phyloP scores from a whole-genome alignment of 2,113 vertebrate species.

The Hypomesus transpacificus region DNA sequence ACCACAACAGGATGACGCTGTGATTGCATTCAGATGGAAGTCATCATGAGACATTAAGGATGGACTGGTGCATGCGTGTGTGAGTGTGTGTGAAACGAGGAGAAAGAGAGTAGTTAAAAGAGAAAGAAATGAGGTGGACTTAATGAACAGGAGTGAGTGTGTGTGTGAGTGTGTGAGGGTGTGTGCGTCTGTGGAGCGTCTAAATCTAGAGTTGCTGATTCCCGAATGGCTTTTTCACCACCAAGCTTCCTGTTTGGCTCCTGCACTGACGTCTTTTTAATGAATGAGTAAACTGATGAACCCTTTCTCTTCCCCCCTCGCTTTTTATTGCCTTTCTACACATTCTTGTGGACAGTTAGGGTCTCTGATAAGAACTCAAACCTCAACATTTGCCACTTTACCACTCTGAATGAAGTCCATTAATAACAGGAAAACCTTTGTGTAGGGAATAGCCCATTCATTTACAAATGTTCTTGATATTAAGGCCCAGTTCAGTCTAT shows the following conservation, averaged over 20 bases:
- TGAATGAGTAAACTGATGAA: slow-evolving; percentile 23
- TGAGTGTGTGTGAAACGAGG: background rate
- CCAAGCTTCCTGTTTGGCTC: slow-evolving; percentile 35
- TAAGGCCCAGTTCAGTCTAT: too few species aligned
- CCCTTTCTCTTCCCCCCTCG: slow-evolving; percentile 12
- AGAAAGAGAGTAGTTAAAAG: background rate
- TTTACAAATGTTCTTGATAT: too few species aligned
- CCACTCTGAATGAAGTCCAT: too few species aligned
- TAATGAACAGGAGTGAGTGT: background rate
- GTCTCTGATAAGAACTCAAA: too few species aligned
- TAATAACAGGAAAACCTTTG: too few species aligned
- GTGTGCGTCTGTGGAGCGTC: background rate
- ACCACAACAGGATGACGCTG: slow-evolving; percentile 22
- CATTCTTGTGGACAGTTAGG: background rate
- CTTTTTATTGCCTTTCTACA: slow-evolving; percentile 20
- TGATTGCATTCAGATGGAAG: slow-evolving; percentile 41
- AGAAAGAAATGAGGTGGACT: too few species aligned
- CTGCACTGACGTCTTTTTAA: slow-evolving; percentile 26
- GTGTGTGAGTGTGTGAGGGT: background rate
- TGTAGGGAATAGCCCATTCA: too few species aligned
- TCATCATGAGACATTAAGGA: slow-evolving; percentile 24
- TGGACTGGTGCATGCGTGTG: slow-evolving; percentile 9
- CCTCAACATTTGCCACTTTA: too few species aligned
- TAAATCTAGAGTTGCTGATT: background rate
- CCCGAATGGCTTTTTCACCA: slow-evolving; percentile 7